Evolutionary conservation across 2,113 vertebrate genomes (phyloP).

Genomic region (Pluvianellus socialis): DNA sequence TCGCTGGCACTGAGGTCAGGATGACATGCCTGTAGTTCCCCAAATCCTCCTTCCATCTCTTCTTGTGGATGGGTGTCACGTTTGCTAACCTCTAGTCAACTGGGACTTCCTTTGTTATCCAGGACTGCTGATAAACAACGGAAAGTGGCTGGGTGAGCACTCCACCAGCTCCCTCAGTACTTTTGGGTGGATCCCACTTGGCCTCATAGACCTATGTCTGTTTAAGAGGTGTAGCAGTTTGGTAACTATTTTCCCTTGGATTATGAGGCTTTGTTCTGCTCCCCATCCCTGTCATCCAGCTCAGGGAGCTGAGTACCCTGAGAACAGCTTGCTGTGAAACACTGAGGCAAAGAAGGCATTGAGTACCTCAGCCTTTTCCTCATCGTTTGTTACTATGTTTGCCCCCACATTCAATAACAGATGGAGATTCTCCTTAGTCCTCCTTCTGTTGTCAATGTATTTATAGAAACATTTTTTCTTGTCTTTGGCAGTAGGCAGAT

Average conservation of each 20-base stretch:
- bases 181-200: neutral
- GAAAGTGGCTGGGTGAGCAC: neutral
- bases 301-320: neutral
- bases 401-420: neutral
- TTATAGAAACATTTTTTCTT: no score
- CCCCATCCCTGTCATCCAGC: neutral
- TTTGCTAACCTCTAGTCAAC: neutral
- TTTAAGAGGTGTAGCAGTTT: neutral
- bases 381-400: neutral
- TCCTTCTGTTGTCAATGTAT: neutral
- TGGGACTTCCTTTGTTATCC: neutral
- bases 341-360: neutral
- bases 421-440: neutral
- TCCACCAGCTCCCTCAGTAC: neutral
- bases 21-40: neutral
- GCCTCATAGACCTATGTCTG: neutral
- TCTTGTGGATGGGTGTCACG: neutral
- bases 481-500: no score
- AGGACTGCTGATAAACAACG: neutral
- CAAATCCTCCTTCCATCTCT: neutral
- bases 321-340: neutral
- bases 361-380: neutral
- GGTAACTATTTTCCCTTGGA: neutral
- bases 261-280: neutral
- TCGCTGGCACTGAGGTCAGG: no score